Evolutionary conservation across 1,140 invertebrate species (phyloP).

Genomic region (Homarus americanus): DNA sequence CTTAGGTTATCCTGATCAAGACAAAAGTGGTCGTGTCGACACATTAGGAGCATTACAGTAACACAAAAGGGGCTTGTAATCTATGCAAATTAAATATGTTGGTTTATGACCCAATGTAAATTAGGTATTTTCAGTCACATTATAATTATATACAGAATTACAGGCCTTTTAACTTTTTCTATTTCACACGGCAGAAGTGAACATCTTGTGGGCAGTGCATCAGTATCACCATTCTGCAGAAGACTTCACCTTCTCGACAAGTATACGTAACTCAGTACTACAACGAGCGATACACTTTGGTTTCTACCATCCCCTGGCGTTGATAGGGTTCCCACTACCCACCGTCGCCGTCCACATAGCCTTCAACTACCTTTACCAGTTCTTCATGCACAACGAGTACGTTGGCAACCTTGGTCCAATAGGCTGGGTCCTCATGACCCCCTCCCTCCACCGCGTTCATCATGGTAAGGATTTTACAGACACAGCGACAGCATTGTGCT

Average conservation of each 20-base stretch:
- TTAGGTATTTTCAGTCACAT: neutral
- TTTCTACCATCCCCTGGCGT: conserved; percentile 90
- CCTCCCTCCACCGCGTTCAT: conserved; percentile 83
- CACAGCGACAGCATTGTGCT: no score
- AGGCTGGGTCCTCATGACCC: conserved; percentile 82
- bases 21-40: no score
- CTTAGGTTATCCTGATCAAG: no score
- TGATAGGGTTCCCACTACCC: conserved; percentile 88
- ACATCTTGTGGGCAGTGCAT: conserved; percentile 95
- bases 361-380: conserved; percentile 81
- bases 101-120: neutral
- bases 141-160: neutral
- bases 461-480: conserved; percentile 79
- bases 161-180: no score
- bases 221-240: conserved; percentile 97
- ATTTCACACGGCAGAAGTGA: conserved; percentile 83
- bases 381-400: conserved; percentile 81
- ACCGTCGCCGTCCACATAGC: conserved; percentile 82
- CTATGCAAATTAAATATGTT: no score
- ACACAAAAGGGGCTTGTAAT: no score
- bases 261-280: conserved; percentile 89
- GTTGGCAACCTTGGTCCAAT: conserved; percentile 80
- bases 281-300: conserved; percentile 83
- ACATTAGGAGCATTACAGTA: no score
- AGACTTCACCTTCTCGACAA: conserved; percentile 94